Evolutionary conservation across 2,797 vertebrate genomes (phyloP), one percentile per base, ranked within the genome.

Genomic region (Spatula versicolor): DNA sequence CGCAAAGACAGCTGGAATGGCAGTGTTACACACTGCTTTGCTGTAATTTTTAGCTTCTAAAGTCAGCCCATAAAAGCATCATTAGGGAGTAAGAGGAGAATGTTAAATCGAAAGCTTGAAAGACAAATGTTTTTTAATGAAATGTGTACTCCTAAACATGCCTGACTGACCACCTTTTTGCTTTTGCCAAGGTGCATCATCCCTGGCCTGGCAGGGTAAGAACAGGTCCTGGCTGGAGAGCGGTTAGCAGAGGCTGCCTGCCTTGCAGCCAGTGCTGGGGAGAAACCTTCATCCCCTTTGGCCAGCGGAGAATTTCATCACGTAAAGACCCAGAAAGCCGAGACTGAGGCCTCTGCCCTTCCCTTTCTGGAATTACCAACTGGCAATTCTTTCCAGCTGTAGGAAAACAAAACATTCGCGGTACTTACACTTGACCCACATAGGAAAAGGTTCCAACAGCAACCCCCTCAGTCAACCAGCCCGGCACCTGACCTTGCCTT

Each of bases 41-140:
- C 0, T 52, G 50, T 74, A 39, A 76, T 20, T 52, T 46, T 50
- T 54, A 79, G 37, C 58, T 82, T 66, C 69, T 45, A 1, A 83
- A 77, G 45, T 31, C 83, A 83, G 80, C 41, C 84, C 80, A 41
- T 37, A 62, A 90, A 86, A 92, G 41, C 66, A 67, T 46, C 50
- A 6, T 2, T 35, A 48, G 54, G 41, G 68, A 91, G 48, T 46
- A 39, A 78, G 22, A 68, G 33, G 22, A 33, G 50, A 63, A 79
- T 25, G 6, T 43, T 78, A 68, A 81, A 54, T 37, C 30, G 50
- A 75, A 85, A n/a, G 58, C 33, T 15, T 83, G 58, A 64, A 85
- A 83, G 68, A 35, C n/a, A 64, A 80, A 56, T 0, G 2, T n/a
- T n/a, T 22, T 86, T 88, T 76, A 82, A 62, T 66, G 82, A 90